Conservation (phyloP, 2,113 vertebrate genomes). For the Carettochelys insculpta region DNA sequence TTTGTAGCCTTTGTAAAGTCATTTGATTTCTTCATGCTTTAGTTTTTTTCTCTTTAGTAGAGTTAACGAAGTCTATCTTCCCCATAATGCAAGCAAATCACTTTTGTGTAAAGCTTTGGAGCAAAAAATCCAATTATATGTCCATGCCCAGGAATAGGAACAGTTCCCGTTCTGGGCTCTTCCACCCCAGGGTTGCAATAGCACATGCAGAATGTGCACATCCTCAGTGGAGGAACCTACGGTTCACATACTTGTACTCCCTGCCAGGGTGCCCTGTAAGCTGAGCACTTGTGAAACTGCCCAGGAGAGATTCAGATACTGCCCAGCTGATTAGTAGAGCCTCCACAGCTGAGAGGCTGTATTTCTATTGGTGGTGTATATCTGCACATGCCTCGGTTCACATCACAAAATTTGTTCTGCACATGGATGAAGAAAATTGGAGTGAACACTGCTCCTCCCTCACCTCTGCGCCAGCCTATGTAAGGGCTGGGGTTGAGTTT, state of each 20-base stretch:
- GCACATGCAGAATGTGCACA: not conserved
- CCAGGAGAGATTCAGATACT: no score
- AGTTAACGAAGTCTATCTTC: constrained; percentile 6
- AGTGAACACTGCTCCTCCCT: no score
- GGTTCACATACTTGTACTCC: not conserved
- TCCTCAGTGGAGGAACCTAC: not conserved
- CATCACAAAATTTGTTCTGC: no score
- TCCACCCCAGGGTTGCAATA: not conserved
- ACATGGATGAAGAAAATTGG: no score
- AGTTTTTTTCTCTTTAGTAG: not conserved
- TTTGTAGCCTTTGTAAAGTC: not conserved
- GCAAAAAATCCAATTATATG: not conserved
- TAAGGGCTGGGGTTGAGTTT: fast-evolving
- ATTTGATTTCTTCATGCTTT: not conserved
- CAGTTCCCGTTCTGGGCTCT: not conserved
- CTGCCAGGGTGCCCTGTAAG: no score
- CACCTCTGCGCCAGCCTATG: not conserved
- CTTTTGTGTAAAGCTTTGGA: not conserved
- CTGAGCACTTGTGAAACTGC: no score
- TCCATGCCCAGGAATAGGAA: no score
- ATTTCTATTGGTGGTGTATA: no score
- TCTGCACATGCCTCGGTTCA: no score
- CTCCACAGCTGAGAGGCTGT: no score
- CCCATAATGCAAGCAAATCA: not conserved
- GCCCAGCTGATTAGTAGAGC: no score